Base-by-base conservation (phyloP, 1,140 invertebrate species). In the Gryon sp. region DNA sequence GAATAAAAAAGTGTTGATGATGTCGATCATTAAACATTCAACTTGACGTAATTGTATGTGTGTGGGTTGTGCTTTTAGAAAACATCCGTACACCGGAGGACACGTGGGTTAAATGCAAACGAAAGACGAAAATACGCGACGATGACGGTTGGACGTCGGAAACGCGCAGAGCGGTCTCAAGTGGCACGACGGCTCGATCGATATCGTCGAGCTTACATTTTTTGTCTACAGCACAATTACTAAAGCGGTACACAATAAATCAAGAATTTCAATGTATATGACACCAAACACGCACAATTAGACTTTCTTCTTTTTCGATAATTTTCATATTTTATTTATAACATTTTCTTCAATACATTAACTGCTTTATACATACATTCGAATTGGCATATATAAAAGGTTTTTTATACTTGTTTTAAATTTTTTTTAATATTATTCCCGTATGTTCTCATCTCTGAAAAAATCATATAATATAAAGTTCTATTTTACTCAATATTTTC, bases 101-200 rank as follows among this genome's bases (percentile, higher is more conserved):
- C 72, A 75, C 68, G 76, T 68, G 69, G 66, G 68, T 70, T 76
- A 73, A 76, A 46, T 60, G 66, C 59, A 11, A 66, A 66, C 50
- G 59, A 63, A 76, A 68, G 50, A 78, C 50, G 68, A 78, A 77
- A 81, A 82, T 78, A 70, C 59, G 20, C 50, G 34, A 66, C 72
- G 74, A 63, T 63, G 68, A 78, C 48, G 69, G 75, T 19, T 30
- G 26, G 50, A 63, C 46, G 43, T 62, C 55, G 62, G 43, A 65
- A 53, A 52, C 59, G 59, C 38, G 48, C 50, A 19, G 26, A 5
- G 59, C 26, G 70, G 57, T 65, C 55, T 63, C 63, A 43, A 76
- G 68, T 62, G 57, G 63, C 32, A 62, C 57, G 40, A 16, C 62
- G 52, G 28, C 34, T 59, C 66, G 68, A 70, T 77, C 75, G 66